phyloP scores from a whole-genome alignment of 2,888 invertebrate species.

The Toxonevra muliebris region DNA sequence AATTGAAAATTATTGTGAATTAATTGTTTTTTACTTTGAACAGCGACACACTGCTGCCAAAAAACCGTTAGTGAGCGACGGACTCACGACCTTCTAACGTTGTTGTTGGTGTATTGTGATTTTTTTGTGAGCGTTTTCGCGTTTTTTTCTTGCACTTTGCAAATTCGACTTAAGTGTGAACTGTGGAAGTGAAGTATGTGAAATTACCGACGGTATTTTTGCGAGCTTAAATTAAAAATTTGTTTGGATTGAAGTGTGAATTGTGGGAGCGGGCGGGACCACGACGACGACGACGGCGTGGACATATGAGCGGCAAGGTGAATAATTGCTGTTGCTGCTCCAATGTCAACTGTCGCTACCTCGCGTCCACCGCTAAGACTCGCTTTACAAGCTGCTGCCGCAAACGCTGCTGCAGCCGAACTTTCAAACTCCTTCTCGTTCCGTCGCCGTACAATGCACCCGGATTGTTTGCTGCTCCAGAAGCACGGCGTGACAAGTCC shows the following conservation, averaged over 20 bases:
- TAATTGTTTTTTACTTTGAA: too few species aligned
- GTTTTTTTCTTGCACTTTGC: too few species aligned
- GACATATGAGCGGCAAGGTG: not conserved
- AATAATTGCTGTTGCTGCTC: slow-evolving; percentile 25
- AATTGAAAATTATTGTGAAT: not conserved
- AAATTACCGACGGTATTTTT: not conserved
- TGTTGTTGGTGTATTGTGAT: too few species aligned
- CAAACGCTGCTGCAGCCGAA: slow-evolving; percentile 32
- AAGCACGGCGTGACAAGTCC: slow-evolving; percentile 59
- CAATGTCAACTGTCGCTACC: slow-evolving; percentile 56
- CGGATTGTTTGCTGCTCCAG: slow-evolving; percentile 59
- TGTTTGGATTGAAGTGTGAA: too few species aligned
- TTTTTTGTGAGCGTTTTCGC: too few species aligned
- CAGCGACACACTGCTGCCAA: too few species aligned
- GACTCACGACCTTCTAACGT: too few species aligned
- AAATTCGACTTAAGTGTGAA: too few species aligned
- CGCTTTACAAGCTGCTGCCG: slow-evolving; percentile 24
- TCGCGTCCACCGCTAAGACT: slow-evolving; percentile 39
- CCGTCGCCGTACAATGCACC: slow-evolving; percentile 49
- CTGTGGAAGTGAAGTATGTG: not conserved
- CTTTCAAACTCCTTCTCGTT: slow-evolving; percentile 14
- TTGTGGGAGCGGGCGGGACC: too few species aligned
- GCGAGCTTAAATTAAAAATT: not conserved
- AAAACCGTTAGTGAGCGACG: too few species aligned
- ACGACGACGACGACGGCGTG: too few species aligned